A percentile compares a stretch with the other conserved stretches of the same genome.
Evolutionary conservation across 2,113 vertebrate genomes (phyloP).

Genomic region (Chloropsis cyanopogon): DNA sequence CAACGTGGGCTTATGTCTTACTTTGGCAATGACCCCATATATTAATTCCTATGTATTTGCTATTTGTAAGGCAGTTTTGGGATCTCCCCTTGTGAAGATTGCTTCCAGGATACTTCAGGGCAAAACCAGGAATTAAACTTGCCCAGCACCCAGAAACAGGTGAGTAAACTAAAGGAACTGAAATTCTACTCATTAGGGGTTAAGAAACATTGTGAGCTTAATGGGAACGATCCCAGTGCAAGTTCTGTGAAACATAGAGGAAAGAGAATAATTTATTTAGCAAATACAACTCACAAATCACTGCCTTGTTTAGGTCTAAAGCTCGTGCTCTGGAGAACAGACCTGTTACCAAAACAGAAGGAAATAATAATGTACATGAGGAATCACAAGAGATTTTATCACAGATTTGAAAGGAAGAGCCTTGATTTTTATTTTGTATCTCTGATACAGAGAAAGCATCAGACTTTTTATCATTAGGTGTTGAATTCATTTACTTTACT

Average conservation of each 20-base stretch:
- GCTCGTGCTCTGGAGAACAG: neutral
- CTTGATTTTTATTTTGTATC: neutral
- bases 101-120: constrained; percentile 69
- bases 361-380: neutral
- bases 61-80: neutral
- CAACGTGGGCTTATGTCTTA: fast-evolving
- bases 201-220: neutral
- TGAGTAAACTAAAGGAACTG: neutral
- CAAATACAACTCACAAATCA: neutral
- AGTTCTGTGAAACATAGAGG: neutral
- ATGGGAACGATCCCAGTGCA: neutral
- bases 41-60: neutral
- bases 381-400: neutral
- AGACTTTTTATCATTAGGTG: neutral
- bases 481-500: neutral
- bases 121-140: constrained; percentile 67
- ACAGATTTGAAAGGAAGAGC: neutral
- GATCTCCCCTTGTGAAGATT: constrained; percentile 17
- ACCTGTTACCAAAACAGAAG: neutral
- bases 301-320: neutral
- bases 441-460: constrained; percentile 25
- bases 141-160: constrained; percentile 57
- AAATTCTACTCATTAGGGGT: neutral
- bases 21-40: neutral
- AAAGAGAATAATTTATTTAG: neutral